These are phyloP conservation scores for Thereva unica DNA, from an alignment of 2,888 invertebrate genomes.

Conservation along the genomic window DNA sequence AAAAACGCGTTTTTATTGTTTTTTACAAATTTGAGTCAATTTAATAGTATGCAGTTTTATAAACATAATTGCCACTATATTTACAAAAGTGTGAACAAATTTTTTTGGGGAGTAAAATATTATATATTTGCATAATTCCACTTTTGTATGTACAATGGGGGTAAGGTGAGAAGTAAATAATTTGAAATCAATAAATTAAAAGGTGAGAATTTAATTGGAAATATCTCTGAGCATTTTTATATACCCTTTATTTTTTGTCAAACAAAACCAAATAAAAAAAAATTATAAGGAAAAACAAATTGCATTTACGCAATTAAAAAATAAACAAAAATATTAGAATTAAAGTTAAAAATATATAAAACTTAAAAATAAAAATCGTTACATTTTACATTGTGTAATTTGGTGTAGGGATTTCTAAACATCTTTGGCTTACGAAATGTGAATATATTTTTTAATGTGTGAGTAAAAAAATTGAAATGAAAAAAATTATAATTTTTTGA, in stretches of 20 bases:
- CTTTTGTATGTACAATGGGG: not conserved
- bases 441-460: constrained; percentile 11
- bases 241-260: constrained; percentile 41
- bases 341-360: constrained; percentile 32
- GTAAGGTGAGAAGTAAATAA: too few species aligned
- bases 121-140: too few species aligned
- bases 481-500: constrained; percentile 16
- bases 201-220: not conserved
- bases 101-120: too few species aligned
- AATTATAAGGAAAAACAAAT: constrained; percentile 52
- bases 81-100: too few species aligned
- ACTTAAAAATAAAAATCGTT: constrained; percentile 42
- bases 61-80: too few species aligned
- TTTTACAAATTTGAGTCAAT: too few species aligned
- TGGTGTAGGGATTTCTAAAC: constrained; percentile 32
- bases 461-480: constrained; percentile 11
- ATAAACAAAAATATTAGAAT: not conserved
- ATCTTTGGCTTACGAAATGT: constrained; percentile 22
- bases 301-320: constrained; percentile 58
- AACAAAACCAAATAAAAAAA: constrained; percentile 33
- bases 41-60: too few species aligned
- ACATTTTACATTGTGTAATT: constrained; percentile 38
- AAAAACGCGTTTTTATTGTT: too few species aligned
- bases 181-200: too few species aligned
- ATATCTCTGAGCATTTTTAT: constrained; percentile 43